These are phyloP conservation scores for Actinernus sp. DNA, from an alignment of 92 coral and sea anemone genomes.

Conservation along the genomic window DNA sequence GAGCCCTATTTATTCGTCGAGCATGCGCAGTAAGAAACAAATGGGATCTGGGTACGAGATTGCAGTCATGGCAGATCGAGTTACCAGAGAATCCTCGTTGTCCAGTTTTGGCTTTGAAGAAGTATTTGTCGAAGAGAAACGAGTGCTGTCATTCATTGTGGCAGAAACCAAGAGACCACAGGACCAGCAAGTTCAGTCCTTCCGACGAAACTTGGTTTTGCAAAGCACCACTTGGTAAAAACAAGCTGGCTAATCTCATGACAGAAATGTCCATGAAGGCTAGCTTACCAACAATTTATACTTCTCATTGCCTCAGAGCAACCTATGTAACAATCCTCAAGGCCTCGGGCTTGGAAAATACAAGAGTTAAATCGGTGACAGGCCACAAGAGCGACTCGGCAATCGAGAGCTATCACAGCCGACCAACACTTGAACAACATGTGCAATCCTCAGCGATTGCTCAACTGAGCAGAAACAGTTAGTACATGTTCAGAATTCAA, in stretches of 20 bases:
- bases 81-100: constrained; percentile 13
- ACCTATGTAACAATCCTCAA: constrained; percentile 36
- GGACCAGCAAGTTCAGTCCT: constrained; percentile 14
- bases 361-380: constrained; percentile 30
- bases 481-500: too few relatives aligned
- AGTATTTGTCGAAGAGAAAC: constrained; percentile 13
- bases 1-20: too few relatives aligned
- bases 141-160: constrained; percentile 18
- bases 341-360: constrained; percentile 31
- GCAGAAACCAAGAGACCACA: constrained; percentile 51
- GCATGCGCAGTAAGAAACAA: too few relatives aligned
- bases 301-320: constrained; percentile 49
- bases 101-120: constrained; percentile 21
- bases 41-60: too few relatives aligned
- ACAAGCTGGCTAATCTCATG: constrained; percentile 22
- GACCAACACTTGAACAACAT: constrained; percentile 32
- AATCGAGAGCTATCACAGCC: constrained; percentile 7
- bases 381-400: constrained; percentile 43
- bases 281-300: constrained; percentile 24
- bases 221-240: constrained; percentile 16
- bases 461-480: too few relatives aligned
- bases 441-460: constrained; percentile 31
- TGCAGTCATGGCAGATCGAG: too few relatives aligned
- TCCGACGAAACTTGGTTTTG: constrained; percentile 47
- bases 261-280: constrained; percentile 39